Base-by-base conservation (phyloP, 2,113 vertebrate species). In the Callipepla californica region DNA sequence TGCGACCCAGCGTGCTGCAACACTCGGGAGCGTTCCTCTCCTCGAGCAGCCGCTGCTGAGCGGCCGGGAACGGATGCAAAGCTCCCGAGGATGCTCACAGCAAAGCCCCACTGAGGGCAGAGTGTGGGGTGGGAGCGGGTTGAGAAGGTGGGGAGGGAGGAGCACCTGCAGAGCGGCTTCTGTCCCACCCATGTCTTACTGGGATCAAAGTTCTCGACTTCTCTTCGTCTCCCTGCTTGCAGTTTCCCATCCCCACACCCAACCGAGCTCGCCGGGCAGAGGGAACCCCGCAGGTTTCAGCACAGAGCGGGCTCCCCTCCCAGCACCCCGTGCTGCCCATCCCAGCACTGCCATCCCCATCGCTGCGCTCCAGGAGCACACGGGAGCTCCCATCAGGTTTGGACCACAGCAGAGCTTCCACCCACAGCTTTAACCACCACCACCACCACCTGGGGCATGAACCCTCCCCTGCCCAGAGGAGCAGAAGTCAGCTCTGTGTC, bases 311-410 rank as follows among this genome's bases (percentile, higher is more conserved):
- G 14, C 9, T 55, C 53, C 53, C 28, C 16, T 30, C 28, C 53
- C 53, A 30, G 1, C 55, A 69, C 26, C 53, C 50, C 12, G 1
- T 11, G 50, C 62, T 2, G 50, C 13, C 55, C 26, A 17, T 28
- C 51, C 50, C 51, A 19, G 1, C 65, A 53, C 61, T 2, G 55
- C 13, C 55, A 6, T 13, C 57, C 63, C 34, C 19, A 9, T 15
- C 3, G 1, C 50, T 53, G 13, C 0, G 13, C 34, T 66, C 67
- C 4, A 55, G 67, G 77, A 63, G 45, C 32, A 32, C 8, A 28
- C 42, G 30, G 59, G 42, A 40, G 17, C 12, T 17, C 40, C 25
- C 18, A 6, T n/a, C 45, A 28, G 0, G 0, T 0, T 14, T 6
- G n/a, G 34, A 32, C 6, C 51, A 28, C 4, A 30, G 1, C 1